Base-by-base conservation (phyloP, 1,140 invertebrate species). In the Aculops lycopersici region DNA sequence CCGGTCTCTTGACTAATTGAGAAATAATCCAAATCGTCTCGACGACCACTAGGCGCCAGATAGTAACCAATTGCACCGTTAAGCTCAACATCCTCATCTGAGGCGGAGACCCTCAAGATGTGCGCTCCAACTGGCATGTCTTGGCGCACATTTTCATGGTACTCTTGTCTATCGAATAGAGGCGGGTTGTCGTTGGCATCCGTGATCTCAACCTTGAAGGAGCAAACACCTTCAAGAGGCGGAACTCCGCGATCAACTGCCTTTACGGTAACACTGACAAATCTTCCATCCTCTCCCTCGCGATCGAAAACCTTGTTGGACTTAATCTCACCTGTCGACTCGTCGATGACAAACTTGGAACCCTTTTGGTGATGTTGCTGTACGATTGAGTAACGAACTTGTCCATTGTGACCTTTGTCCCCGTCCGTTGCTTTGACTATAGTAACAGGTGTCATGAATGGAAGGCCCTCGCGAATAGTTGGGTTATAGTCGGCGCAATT, bases 211-310 rank as follows among this genome's bases (percentile, higher is more conserved):
- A 90, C 81, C 3, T 80, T 86, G 52, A 90, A 88, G 0, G 79
- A 84, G 53, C 81, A 88, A 43, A 88, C 80, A 21, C 81, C 79
- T 60, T 88, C 81, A 41, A 88, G 54, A 3, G 76, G 80, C 12
- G 81, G 80, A 56, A 81, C 78, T n/a, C 83, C 83, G 54, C 84
- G 75, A 67, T 90, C 83, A 0, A 80, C 84, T 3, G 83, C 83
- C 60, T 88, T 88, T 0, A 88, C 76, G 0, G 81, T 88, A 0
- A 88, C 79, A 0, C 78, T 86, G 1, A 88, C 81, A 54, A 84
- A 86, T 57, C 86, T 83, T 3, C 81, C 81, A 56, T 86, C 80
- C 49, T 88, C 79, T 1, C 80, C 81, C 63, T 86, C 80, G 46
- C 81, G 66, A 59, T 88, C 79, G 53, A 88, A 88, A 2, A 86